Evolutionary conservation across 2,888 invertebrate genomes (phyloP).

Genomic region (Lepidocyrtoides sp.): DNA sequence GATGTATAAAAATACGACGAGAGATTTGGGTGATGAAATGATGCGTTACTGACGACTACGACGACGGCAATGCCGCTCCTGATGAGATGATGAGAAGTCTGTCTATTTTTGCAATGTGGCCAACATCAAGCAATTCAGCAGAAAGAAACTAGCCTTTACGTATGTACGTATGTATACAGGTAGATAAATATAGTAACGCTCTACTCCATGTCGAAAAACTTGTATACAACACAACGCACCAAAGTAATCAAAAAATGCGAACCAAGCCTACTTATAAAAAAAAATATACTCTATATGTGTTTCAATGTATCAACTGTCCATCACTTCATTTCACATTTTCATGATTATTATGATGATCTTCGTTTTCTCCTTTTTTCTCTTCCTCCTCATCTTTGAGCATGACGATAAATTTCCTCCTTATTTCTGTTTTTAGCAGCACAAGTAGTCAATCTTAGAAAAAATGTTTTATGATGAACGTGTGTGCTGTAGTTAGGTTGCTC

Average conservation of each 20-base stretch:
- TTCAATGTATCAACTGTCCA: slow-evolving; percentile 57
- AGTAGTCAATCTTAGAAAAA: slow-evolving; percentile 7
- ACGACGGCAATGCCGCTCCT: slow-evolving; percentile 28
- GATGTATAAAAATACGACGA: slow-evolving; percentile 46
- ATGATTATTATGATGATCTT: slow-evolving; percentile 70
- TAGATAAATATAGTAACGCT: neutral
- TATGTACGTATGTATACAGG: slow-evolving; percentile 1
- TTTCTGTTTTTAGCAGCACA: neutral
- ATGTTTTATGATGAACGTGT: too few relatives aligned
- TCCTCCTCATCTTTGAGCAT: slow-evolving; percentile 25
- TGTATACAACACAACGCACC: neutral
- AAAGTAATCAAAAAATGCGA: neutral
- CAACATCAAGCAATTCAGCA: slow-evolving; percentile 2
- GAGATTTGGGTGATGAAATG: slow-evolving; percentile 78
- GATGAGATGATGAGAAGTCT: slow-evolving; percentile 38
- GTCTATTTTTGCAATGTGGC: slow-evolving; percentile 59
- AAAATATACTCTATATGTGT: neutral
- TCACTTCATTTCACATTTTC: slow-evolving; percentile 69
- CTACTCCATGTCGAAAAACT: neutral
- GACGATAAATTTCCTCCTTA: neutral
- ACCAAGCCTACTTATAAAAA: neutral
- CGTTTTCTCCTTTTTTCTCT: slow-evolving; percentile 41
- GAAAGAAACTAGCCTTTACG: neutral
- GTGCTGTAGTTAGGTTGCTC: too few relatives aligned
- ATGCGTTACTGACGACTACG: slow-evolving; percentile 77